Conservation (phyloP, 2,113 vertebrate species). For the human region DNA sequence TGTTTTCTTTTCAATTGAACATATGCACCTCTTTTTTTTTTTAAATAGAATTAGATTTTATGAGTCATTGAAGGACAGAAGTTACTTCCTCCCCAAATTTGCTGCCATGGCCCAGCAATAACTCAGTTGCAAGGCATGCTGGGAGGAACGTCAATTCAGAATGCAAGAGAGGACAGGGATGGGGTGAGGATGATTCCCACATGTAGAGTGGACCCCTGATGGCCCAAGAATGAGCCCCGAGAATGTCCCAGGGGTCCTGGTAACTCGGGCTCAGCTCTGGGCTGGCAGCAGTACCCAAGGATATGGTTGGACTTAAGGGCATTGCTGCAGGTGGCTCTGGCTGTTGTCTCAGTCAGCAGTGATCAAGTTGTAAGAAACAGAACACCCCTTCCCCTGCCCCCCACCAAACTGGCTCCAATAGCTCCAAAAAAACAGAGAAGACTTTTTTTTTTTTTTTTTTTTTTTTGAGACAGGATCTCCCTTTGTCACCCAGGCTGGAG, state of each 20-base stretch:
- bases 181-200: neutral
- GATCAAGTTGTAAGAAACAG: conserved; percentile 7
- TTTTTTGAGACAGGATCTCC: too few species aligned
- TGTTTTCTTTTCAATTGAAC: conserved; percentile 81
- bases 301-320: neutral
- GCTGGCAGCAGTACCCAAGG: neutral
- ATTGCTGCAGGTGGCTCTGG: neutral
- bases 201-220: neutral
- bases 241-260: too few species aligned
- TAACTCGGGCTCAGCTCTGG: neutral
- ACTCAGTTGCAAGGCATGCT: conserved; percentile 69
- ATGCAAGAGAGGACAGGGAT: neutral
- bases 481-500: too few species aligned
- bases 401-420: neutral
- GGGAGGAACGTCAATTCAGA: conserved; percentile 30
- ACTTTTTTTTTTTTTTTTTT: too few species aligned
- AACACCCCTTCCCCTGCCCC: neutral
- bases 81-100: conserved; percentile 76
- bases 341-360: neutral
- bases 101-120: conserved; percentile 69
- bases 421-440: too few species aligned
- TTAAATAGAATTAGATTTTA: conserved; percentile 78
- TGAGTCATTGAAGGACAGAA: conserved; percentile 80
- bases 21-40: conserved; percentile 76
- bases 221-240: neutral